Base-by-base conservation (phyloP, 2,113 vertebrate genomes). In the Peromyscus polionotus region DNA sequence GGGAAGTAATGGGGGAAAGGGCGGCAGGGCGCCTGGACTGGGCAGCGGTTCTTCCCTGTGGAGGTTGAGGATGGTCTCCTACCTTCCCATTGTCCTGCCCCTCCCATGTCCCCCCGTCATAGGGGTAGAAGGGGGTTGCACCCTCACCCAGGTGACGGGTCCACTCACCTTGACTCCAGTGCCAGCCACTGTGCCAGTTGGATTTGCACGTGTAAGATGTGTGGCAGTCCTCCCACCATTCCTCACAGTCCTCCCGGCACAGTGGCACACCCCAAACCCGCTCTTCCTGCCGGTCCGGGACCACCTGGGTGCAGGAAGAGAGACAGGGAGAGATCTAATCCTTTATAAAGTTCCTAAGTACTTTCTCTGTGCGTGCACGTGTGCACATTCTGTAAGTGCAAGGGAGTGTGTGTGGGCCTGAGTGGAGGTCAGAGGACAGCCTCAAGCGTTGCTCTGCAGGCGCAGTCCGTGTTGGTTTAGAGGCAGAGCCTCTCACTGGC, bases 191-290 rank as follows among this genome's bases (percentile, higher is more conserved):
- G 54, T 98, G 99, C 99, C 99, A 99, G 97, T 99, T 97, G 31
- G 92, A 97, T 95, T 99, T 99, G 98, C 99, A 99, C 7, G 99
- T 99, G 65, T 85, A 0, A 0, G 99, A 99, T 0, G 98, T 67
- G 65, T 95, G 98, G 91, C 99, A 99, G 97, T 99, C 99, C 0
- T 98, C 93, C 98, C 99, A 99, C 99, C 99, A 99, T 12, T 31
- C 39, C 12, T 99, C 97, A 2, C 99, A 99, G 96, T 99, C 99
- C 88, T 99, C 99, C 67, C 42, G n/a, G 98, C 99, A 99, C 73
- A 99, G 96, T 0, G 99, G 99, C 5, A 99, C 99, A 0, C 99
- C 11, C 89, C 98, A 10, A 59, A 99, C 98, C 1, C 99, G 96
- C 91, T 99, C 98, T 79, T 94, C 98, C 11, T 98, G 97, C 99